phyloP scores from a whole-genome alignment of 2,113 vertebrate genomes.

The Potamarius usumacintae region DNA sequence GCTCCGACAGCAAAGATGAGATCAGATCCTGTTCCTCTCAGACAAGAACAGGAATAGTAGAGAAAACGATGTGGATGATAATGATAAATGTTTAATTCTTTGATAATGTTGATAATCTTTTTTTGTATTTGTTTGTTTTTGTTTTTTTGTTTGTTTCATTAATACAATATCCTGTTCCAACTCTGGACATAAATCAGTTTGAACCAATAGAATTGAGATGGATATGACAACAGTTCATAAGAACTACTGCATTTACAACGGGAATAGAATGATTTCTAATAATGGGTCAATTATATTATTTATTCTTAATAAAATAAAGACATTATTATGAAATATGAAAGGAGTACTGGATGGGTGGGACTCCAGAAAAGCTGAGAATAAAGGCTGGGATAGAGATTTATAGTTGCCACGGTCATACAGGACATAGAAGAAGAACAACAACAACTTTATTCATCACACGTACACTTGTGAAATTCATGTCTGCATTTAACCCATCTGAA shows the following conservation, averaged over 20 bases:
- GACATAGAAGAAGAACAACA: background rate
- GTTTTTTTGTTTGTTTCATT: background rate
- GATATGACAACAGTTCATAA: background rate
- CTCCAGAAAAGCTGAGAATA: background rate
- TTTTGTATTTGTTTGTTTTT: too few species aligned
- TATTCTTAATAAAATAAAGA: background rate
- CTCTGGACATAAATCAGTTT: background rate
- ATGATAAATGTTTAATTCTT: too few species aligned
- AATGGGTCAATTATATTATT: background rate
- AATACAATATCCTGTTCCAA: background rate
- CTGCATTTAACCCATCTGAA: too few species aligned
- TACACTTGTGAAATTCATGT: too few species aligned
- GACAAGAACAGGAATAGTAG: too few species aligned
- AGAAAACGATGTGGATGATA: too few species aligned
- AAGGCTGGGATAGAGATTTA: background rate
- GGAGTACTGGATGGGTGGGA: too few species aligned
- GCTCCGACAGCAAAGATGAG: too few species aligned
- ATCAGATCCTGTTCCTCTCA: too few species aligned
- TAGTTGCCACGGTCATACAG: background rate
- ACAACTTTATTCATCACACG: too few species aligned
- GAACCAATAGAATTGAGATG: background rate
- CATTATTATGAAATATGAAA: too few species aligned
- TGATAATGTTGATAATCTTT: background rate
- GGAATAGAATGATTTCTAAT: background rate
- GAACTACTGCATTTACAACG: background rate